Percentiles rank a stretch among this genome's conserved stretches.
Conservation (phyloP, 2,888 invertebrate species). For the Hyppa rectilinea region DNA sequence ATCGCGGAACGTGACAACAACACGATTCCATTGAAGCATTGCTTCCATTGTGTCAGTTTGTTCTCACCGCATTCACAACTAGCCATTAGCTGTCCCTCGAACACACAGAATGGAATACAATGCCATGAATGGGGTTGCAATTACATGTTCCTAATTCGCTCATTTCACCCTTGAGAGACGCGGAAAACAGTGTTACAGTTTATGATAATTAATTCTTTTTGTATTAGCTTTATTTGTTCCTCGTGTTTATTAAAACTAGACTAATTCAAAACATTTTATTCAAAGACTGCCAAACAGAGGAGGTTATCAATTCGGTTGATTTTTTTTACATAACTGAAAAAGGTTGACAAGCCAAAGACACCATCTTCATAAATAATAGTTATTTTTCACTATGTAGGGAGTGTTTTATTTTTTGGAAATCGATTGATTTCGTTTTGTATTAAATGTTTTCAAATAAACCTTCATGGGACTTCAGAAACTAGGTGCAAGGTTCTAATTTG, state of each 20-base stretch:
- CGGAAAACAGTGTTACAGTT: slow-evolving; percentile 40
- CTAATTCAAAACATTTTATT: background rate
- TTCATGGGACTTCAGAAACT: background rate
- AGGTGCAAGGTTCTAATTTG: background rate
- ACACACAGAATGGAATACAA: slow-evolving; percentile 62
- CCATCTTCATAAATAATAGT: too few relatives aligned
- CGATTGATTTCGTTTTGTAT: too few relatives aligned
- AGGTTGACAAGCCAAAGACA: too few relatives aligned
- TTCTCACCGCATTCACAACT: slow-evolving; percentile 72
- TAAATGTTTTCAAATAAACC: too few relatives aligned
- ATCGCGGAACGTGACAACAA: slow-evolving; percentile 70
- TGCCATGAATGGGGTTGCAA: slow-evolving; percentile 65
- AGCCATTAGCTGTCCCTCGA: slow-evolving; percentile 62
- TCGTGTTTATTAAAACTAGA: background rate
- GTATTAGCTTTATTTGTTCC: slow-evolving; percentile 11
- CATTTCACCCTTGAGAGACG: slow-evolving; percentile 64
- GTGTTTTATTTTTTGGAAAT: too few relatives aligned
- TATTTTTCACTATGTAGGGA: too few relatives aligned
- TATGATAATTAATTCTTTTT: slow-evolving; percentile 42
- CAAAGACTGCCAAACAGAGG: too few relatives aligned
- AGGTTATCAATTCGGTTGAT: too few relatives aligned
- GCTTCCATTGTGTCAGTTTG: slow-evolving; percentile 64
- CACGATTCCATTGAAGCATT: slow-evolving; percentile 66
- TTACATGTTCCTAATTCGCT: slow-evolving; percentile 66
- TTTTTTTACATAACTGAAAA: too few relatives aligned